These are phyloP conservation scores for Adineta ricciae DNA, from an alignment of 2,888 invertebrate species.

Conservation along the genomic window DNA sequence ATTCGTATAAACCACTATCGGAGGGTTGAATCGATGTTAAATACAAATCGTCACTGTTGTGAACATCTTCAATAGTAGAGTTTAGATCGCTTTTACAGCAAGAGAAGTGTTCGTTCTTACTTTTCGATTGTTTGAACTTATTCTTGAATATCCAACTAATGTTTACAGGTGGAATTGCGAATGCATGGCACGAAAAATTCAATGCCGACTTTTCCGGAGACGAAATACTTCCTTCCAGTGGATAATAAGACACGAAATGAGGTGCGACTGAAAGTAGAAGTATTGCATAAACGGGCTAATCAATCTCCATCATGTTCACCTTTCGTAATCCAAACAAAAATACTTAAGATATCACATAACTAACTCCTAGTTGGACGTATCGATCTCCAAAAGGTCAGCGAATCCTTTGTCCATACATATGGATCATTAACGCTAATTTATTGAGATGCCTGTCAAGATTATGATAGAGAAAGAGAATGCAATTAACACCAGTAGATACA, in stretches of 20 bases:
- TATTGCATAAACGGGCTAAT: too few species aligned
- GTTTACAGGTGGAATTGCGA: neutral
- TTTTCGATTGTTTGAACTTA: neutral
- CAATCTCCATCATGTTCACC: neutral
- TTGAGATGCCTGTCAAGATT: constrained; percentile 13
- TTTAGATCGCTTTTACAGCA: too few species aligned
- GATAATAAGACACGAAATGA: neutral
- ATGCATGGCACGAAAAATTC: neutral
- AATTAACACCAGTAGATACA: neutral
- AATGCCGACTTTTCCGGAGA: neutral
- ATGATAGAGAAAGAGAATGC: neutral
- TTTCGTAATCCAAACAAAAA: neutral
- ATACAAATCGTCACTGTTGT: neutral
- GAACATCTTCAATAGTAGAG: neutral
- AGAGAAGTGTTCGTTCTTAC: too few species aligned
- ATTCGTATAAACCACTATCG: neutral
- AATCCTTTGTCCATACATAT: neutral
- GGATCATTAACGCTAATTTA: constrained; percentile 13
- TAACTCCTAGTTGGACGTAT: neutral
- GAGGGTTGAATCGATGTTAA: neutral
- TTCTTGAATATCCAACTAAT: neutral
- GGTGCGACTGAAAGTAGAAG: neutral
- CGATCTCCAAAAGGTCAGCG: neutral
- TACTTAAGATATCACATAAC: neutral
- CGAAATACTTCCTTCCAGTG: neutral